phyloP scores from a whole-genome alignment of 2,113 vertebrate genomes.

The Puma concolor region DNA sequence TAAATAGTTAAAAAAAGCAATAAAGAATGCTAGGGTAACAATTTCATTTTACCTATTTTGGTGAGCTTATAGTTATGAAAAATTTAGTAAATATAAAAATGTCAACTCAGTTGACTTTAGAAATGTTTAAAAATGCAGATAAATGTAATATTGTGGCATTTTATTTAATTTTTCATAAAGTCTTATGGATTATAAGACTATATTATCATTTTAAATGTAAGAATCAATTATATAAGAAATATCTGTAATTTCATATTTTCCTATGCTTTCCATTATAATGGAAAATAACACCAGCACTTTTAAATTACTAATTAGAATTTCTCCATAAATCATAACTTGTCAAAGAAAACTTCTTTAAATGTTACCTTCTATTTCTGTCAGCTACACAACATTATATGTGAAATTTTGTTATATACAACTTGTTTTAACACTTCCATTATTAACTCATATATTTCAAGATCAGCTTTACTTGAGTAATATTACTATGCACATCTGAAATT shows the following conservation, averaged over 20 bases:
- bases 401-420: neutral
- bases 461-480: neutral
- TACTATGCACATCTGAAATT: neutral
- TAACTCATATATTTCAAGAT: neutral
- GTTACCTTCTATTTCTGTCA: neutral
- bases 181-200: neutral
- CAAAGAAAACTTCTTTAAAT: neutral
- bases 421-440: neutral
- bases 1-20: neutral
- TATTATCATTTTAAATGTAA: neutral
- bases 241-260: neutral
- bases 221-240: neutral
- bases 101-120: neutral
- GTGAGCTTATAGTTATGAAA: neutral
- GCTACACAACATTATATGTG: neutral
- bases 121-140: neutral
- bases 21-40: neutral
- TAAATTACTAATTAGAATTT: neutral
- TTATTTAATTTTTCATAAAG: neutral
- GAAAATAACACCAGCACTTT: neutral
- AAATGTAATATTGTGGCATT: neutral
- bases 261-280: neutral
- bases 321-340: neutral
- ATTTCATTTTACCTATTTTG: neutral
- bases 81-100: neutral